Evolutionary conservation across 2,888 invertebrate species (phyloP), one percentile per base, ranked within the genome.

Genomic region (Automeris io): DNA sequence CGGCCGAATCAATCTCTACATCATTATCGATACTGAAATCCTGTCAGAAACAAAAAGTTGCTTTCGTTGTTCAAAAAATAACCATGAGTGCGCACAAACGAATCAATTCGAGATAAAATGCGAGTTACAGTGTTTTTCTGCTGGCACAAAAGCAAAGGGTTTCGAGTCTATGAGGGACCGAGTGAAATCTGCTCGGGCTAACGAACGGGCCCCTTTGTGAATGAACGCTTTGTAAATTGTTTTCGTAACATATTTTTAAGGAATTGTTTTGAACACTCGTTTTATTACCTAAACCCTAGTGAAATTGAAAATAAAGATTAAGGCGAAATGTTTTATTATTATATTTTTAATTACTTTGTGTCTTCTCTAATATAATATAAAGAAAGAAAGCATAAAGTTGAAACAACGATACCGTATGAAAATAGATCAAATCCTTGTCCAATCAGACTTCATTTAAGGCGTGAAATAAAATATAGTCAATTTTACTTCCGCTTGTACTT

Each of bases 71-170:
- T 21, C 22, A 16, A 40, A 44, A 41, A 41, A 35, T 37, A 35
- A 33, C 34, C 35, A 22, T 35, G 37, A 25, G 34, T 39, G 41
- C 41, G 23, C 11, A 39, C 37, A 38, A 41, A 41, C 41, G 40
- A 45, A 45, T 41, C 41, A 41, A 39, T 38, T 37, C 35, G 37
- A 18, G 39, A 35, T 41, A 45, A 45, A 44, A 41, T 16, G 29
- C 41, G 18, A 38, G 34, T 41, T 36, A 38, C 40, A 45, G 40
- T 40, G 40, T 45, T 42, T 45, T 45, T 35, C 38, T 32, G 29
- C 18, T 33, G 29, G 29, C 29, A 29, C 29, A 29, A 29, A 11
- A 38, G 40, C 42, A 45, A 45, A 42, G 40, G 39, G 32, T 23
- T 22, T 11, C 22, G 34, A 22, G 21, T 37, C 9, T 29, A 16